Base-by-base conservation (phyloP, 2,113 vertebrate species). In the Brachyhypopomus gauderio region DNA sequence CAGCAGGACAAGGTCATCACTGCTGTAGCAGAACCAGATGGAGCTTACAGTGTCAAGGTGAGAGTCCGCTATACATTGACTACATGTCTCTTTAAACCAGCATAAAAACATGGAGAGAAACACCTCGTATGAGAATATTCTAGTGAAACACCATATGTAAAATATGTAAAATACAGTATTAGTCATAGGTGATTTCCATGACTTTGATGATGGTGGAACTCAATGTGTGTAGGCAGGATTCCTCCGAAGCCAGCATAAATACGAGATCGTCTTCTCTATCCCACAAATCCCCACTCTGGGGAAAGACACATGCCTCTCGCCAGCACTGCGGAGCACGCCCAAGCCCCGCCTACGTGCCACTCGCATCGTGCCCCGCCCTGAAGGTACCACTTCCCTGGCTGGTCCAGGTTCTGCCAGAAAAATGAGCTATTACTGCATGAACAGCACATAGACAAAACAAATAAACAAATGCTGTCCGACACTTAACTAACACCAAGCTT, bases 21-120 rank as follows among this genome's bases (percentile, higher is more conserved):
- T 9, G 91, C 91, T 56, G 17, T 88, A 12, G 80, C 16, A 9
- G 89, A 92, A 59, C 87, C 91, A 17, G 89, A 91, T 11, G 88
- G 90, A 17, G 86, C 83, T 82, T 92, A 89, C 79, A 81, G 92
- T 63, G 91, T 92, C 48, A 92, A 92, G 88, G 91, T 92, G 64
- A 80, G 87, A 73, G 0, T 38, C 19, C 7, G 0, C 20, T 5
- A 22, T 20, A 41, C 36, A 38, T n/a, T 17, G 11, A 38, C 36
- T 41, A 19, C 30, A 8, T 70, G 45, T 41, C 34, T n/a, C 11
- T 70, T 41, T 70, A 22, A 0, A 19, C 20, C 23, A 41, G 66
- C 20, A 41, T 25, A 23, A 23, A 25, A 12, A 63, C 23, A 63
- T 11, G 3, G n/a, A 30, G 25, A 64, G 12, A 27, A 73, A 55